Conservation (phyloP, 2,113 vertebrate genomes). For the Ovis canadensis region DNA sequence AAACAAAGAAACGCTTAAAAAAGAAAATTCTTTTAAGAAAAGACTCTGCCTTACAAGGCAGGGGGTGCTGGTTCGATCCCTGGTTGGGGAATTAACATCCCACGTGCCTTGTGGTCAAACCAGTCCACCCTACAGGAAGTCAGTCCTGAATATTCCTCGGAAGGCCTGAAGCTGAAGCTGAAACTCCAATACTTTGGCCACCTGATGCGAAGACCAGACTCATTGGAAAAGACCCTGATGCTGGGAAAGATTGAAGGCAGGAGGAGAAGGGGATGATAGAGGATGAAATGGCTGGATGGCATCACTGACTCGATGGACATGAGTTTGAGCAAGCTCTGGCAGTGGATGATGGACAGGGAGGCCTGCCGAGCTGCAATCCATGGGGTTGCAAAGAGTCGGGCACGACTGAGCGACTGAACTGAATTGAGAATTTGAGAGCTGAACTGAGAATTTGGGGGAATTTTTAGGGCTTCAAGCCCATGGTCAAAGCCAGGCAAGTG, state of each 20-base stretch:
- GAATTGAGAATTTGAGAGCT: no score
- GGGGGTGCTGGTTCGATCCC: no score
- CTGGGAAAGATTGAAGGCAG: accelerated
- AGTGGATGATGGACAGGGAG: not conserved
- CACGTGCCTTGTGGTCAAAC: not conserved
- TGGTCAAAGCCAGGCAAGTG: no score
- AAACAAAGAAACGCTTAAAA: no score
- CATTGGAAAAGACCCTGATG: not conserved
- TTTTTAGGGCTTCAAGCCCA: no score
- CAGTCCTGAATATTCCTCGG: not conserved
- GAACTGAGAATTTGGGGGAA: no score
- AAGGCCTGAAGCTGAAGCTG: not conserved
- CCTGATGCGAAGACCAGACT: accelerated
- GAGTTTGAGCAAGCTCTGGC: accelerated
- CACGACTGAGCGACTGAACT: accelerated
- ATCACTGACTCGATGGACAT: accelerated
- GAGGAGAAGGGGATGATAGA: not conserved
- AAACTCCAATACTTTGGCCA: not conserved
- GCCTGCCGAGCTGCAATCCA: accelerated
- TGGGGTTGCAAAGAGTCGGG: accelerated
- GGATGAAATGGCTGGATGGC: not conserved
- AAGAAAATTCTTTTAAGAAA: no score
- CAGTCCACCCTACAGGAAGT: not conserved
- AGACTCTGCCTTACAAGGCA: no score
- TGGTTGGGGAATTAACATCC: no score